Base-by-base conservation (phyloP, 1,140 invertebrate genomes). In the Lucilia cuprina region DNA sequence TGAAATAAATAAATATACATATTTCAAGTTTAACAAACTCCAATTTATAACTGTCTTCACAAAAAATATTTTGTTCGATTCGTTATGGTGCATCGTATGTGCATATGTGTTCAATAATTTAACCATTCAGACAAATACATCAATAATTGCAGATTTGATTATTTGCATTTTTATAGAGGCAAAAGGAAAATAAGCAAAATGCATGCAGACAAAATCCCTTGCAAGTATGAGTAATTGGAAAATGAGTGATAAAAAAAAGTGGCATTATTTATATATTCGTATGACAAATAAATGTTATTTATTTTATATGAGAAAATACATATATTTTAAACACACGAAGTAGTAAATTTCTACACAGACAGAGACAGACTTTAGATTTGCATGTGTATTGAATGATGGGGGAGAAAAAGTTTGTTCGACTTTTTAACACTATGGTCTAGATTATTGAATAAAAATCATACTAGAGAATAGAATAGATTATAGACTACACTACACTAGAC, bases 211-310 rank as follows among this genome's bases (percentile, higher is more conserved):
- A 60, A 14, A 60, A 60, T 60, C n/a, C 5, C 55, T 5, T 14
- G n/a, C 55, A 60, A 60, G 65, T 70, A 80, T 80, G 77, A 49
- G 77, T 80, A 80, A 80, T 80, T 80, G 77, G 77, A 80, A 80
- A 80, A 80, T 49, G 77, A 19, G 5, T 47, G 41, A 80, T 80
- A n/a, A n/a, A 80, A 49, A 70, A 78, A 80, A 80, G n/a, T 21
- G 41, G n/a, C n/a, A 70, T 50, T 78, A 80, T 80, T 80, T n/a
- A n/a, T 49, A 80, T 80, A 41, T 41, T 41, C 35, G 35, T 41
- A 17, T 49, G 41, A 49, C 41, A 80, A 13, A 21, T 49, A 80
- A 78, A 80, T 80, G 41, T 49, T 49, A 77, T 77, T 35, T 55
- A 55, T 55, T 77, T 35, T 55, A 5, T 55, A 12, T 12, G 50